A percentile compares a stretch with the other conserved stretches of the same genome.
Evolutionary conservation across 2,113 vertebrate species (phyloP).

Genomic region (Aptenodytes patagonicus): DNA sequence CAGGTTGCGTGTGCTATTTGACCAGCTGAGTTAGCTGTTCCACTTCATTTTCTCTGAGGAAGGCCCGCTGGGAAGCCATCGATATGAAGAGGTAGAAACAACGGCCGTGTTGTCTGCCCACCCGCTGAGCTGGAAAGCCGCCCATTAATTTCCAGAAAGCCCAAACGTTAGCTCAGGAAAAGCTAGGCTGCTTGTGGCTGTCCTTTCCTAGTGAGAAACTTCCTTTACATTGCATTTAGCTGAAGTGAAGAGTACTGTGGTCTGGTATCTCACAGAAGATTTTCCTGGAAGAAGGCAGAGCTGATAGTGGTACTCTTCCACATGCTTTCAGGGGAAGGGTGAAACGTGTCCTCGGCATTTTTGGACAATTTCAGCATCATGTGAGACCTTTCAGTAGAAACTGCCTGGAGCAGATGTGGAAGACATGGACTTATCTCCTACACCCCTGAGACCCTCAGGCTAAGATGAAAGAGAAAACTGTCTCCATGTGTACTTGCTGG

Average conservation of each 20-base stretch:
- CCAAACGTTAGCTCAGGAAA: not conserved
- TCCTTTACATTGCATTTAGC: not conserved
- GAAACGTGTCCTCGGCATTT: accelerated
- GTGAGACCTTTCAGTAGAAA: not conserved
- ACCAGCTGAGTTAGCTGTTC: not conserved
- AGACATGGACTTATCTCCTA: not conserved
- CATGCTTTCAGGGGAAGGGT: not conserved
- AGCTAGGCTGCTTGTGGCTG: not conserved
- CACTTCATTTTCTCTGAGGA: not conserved
- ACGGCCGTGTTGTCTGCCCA: not conserved
- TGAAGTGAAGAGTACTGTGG: not conserved
- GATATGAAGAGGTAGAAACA: not conserved
- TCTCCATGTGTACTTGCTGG: not conserved
- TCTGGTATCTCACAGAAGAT: not conserved
- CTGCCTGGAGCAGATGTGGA: not conserved
- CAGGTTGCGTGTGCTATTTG: not conserved
- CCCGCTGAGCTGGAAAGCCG: accelerated
- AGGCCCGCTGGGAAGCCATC: not conserved
- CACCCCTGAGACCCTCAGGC: not conserved
- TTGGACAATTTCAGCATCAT: not conserved
- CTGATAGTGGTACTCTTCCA: not conserved
- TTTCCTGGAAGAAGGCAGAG: not conserved
- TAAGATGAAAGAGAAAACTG: not conserved
- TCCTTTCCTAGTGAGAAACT: not conserved
- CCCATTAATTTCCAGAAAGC: not conserved